Percentiles rank a stretch among this genome's conserved stretches.
Evolutionary conservation across 2,888 invertebrate genomes (phyloP).

Genomic region (Myathropa florea): DNA sequence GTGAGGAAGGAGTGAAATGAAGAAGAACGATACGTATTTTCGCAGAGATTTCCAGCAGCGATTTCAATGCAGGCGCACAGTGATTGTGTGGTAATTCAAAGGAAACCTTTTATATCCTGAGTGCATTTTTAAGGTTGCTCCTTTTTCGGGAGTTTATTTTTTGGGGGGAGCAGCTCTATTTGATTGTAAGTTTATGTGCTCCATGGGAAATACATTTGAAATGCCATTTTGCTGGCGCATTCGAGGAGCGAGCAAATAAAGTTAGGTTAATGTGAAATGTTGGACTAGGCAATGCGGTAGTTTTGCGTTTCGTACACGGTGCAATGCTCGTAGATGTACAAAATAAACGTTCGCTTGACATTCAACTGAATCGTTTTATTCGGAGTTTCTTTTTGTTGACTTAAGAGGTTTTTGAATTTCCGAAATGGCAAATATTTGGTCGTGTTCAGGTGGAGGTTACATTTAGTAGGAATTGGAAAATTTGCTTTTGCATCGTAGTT

Average conservation of each 20-base stretch:
- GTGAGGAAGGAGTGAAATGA: too few species aligned
- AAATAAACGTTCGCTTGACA: background rate
- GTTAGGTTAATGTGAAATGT: background rate
- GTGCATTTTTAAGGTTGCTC: constrained; percentile 60
- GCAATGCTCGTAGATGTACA: background rate
- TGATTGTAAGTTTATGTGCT: constrained; percentile 66
- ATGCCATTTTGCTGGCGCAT: constrained; percentile 12
- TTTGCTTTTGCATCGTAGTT: too few species aligned
- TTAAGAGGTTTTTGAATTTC: too few species aligned
- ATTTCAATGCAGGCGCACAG: constrained; percentile 57
- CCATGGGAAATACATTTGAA: constrained; percentile 35
- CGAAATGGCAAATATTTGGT: too few species aligned
- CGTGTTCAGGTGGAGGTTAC: too few species aligned
- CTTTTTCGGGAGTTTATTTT: constrained; percentile 7
- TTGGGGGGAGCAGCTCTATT: constrained; percentile 46
- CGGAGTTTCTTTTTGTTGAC: background rate
- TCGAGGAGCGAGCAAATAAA: background rate
- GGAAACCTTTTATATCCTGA: constrained; percentile 67
- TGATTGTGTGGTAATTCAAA: constrained; percentile 64
- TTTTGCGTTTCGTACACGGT: background rate
- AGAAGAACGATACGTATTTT: constrained; percentile 25
- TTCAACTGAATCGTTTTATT: background rate
- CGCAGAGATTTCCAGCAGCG: constrained; percentile 52
- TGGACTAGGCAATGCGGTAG: background rate
- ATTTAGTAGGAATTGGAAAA: too few species aligned